Evolutionary conservation across 2,888 invertebrate genomes (phyloP).

Genomic region (Himalopsyche tibetana): DNA sequence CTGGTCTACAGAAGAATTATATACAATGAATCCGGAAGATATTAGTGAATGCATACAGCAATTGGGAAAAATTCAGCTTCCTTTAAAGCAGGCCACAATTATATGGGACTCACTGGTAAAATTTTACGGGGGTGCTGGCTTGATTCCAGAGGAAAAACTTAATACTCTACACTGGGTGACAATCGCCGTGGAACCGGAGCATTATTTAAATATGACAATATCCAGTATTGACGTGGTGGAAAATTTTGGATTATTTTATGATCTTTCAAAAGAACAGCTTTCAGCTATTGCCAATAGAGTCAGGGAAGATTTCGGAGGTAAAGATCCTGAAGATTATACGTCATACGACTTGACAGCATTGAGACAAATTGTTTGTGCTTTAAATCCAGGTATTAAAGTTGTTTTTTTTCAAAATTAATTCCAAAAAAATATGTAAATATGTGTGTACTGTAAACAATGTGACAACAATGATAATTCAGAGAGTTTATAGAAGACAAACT

Average conservation of each 20-base stretch:
- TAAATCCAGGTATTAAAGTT: conserved; percentile 70
- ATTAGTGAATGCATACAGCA: conserved; percentile 71
- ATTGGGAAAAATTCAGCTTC: conserved; percentile 70
- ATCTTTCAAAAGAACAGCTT: conserved; percentile 72
- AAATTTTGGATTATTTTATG: conserved; percentile 76
- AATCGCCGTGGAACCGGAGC: conserved; percentile 73
- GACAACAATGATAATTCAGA: too few relatives aligned
- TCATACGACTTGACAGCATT: conserved; percentile 77
- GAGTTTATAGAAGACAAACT: too few relatives aligned
- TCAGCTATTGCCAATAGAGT: conserved; percentile 75
- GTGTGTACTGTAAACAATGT: too few relatives aligned
- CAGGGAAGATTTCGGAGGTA: conserved; percentile 75
- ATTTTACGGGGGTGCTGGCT: conserved; percentile 69
- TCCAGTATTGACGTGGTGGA: conserved; percentile 76
- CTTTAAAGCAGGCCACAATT: conserved; percentile 69
- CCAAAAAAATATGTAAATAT: too few relatives aligned
- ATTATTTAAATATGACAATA: conserved; percentile 76
- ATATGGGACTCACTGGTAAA: conserved; percentile 72
- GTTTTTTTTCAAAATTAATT: background rate
- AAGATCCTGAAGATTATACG: conserved; percentile 77
- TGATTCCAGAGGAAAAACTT: conserved; percentile 73
- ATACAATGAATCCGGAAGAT: conserved; percentile 69
- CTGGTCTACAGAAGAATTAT: conserved; percentile 68
- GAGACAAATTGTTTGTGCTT: conserved; percentile 78
- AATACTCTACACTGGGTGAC: conserved; percentile 74